A percentile compares a stretch with the other conserved stretches of the same genome.
Conservation (phyloP, 2,797 vertebrate species). For the Lagodon rhomboides region DNA sequence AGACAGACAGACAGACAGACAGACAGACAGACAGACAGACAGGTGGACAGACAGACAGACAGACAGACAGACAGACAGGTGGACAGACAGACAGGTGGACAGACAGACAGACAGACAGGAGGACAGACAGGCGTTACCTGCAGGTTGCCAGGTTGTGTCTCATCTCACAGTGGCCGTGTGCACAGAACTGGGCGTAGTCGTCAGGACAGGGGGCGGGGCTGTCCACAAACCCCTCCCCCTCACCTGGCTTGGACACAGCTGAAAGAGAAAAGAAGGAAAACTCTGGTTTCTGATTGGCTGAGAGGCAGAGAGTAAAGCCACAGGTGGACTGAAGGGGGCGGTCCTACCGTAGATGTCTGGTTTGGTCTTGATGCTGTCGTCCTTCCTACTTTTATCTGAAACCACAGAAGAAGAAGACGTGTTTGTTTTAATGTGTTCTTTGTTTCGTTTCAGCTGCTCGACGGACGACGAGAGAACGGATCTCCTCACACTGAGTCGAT, state of each 20-base stretch:
- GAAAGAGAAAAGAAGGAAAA: background rate
- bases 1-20: too few species aligned
- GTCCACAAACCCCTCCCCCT: constrained; percentile 89
- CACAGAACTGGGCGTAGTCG: constrained; percentile 92
- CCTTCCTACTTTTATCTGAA: constrained; percentile 80
- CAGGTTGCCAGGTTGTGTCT: constrained; percentile 93
- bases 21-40: too few species aligned
- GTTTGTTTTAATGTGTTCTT: background rate
- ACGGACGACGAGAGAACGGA: too few species aligned
- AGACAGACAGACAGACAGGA: too few species aligned
- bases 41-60: too few species aligned
- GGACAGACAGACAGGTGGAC: too few species aligned
- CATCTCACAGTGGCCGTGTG: constrained; percentile 97
- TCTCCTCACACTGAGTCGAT: too few species aligned
- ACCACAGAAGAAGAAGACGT: constrained; percentile 36
- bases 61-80: too few species aligned
- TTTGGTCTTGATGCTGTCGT: constrained; percentile 67
- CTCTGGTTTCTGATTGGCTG: constrained; percentile 47
- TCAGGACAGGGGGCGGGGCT: constrained; percentile 91
- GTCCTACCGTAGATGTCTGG: constrained; percentile 68
- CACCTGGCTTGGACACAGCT: constrained; percentile 92
- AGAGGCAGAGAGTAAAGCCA: fast-evolving
- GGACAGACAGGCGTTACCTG: constrained; percentile 84
- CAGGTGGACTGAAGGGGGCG: fast-evolving
- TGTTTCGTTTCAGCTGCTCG: too few species aligned